Conservation (phyloP, 2,797 vertebrate species). For the Manis crassicaudata region DNA sequence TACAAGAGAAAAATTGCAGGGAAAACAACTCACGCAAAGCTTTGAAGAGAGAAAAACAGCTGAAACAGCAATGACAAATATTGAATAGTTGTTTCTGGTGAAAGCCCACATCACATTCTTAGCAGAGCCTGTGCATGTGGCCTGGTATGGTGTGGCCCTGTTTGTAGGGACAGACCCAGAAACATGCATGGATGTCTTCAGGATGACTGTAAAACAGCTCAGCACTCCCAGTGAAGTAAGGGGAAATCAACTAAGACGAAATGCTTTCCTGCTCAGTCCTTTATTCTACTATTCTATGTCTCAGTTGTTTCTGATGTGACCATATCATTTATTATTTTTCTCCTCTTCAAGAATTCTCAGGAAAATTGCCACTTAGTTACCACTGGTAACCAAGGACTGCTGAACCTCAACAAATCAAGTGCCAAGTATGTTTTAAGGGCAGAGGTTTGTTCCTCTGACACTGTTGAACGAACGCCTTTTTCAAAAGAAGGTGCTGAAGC, state of each 20-base stretch:
- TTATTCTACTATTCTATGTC: not conserved
- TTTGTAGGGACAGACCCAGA: rapidly evolving
- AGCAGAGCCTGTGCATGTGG: rapidly evolving
- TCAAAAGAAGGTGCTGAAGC: not conserved
- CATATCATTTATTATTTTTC: not conserved
- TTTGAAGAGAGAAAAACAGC: slow-evolving; percentile 52
- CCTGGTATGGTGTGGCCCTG: rapidly evolving
- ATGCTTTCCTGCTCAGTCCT: not conserved
- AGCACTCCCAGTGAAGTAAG: not conserved
- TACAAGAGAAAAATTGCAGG: slow-evolving; percentile 67
- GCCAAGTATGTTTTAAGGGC: not conserved
- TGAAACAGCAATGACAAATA: not conserved
- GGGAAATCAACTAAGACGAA: rapidly evolving
- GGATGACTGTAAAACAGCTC: not conserved
- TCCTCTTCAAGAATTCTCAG: not conserved
- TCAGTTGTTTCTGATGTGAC: not conserved
- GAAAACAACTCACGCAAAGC: slow-evolving; percentile 25
- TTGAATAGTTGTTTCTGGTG: not conserved
- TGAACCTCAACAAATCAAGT: not conserved
- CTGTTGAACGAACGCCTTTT: not conserved
- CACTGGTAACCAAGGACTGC: not conserved
- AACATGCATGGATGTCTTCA: rapidly evolving
- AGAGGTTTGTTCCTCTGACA: not conserved
- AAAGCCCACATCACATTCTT: not conserved
- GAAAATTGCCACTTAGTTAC: not conserved